These are phyloP conservation scores for Platycnemis pennipes DNA, from an alignment of 2,888 invertebrate species.

Conservation along the genomic window DNA sequence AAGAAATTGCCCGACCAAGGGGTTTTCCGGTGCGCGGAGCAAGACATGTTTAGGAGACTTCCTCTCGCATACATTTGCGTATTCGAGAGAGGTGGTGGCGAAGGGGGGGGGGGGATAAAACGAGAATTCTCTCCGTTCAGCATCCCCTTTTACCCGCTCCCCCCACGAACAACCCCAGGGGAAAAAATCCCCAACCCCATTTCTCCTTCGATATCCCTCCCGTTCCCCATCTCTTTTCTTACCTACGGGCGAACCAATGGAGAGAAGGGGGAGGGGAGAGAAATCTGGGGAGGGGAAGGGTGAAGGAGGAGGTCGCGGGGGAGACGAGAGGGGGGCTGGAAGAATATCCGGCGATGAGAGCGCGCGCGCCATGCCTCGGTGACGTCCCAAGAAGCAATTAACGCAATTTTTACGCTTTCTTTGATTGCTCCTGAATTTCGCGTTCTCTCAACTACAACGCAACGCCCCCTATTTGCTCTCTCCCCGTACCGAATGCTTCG, in stretches of 20 bases:
- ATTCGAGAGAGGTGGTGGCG: background rate
- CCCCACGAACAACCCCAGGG: background rate
- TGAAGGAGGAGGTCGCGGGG: background rate
- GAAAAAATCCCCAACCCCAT: background rate
- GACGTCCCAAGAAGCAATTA: constrained; percentile 66
- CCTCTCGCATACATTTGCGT: constrained; percentile 3
- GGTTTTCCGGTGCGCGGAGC: constrained; percentile 14
- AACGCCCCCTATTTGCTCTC: background rate
- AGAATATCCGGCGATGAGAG: background rate
- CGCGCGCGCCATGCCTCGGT: constrained; percentile 60
- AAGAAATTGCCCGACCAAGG: constrained; percentile 29
- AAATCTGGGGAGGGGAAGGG: background rate
- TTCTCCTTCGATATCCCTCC: background rate
- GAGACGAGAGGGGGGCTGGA: background rate
- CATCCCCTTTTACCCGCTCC: background rate
- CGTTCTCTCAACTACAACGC: constrained; percentile 21
- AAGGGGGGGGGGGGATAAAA: background rate
- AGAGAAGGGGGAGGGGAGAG: background rate
- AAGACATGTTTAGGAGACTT: constrained; percentile 40
- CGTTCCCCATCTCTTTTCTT: background rate
- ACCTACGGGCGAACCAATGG: background rate
- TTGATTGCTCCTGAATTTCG: constrained; percentile 55
- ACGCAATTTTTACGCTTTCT: constrained; percentile 65
- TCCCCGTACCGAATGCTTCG: background rate
- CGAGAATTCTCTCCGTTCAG: background rate